Evolutionary conservation across 1,140 invertebrate genomes (phyloP).

Genomic region (Arctopsyche grandis): DNA sequence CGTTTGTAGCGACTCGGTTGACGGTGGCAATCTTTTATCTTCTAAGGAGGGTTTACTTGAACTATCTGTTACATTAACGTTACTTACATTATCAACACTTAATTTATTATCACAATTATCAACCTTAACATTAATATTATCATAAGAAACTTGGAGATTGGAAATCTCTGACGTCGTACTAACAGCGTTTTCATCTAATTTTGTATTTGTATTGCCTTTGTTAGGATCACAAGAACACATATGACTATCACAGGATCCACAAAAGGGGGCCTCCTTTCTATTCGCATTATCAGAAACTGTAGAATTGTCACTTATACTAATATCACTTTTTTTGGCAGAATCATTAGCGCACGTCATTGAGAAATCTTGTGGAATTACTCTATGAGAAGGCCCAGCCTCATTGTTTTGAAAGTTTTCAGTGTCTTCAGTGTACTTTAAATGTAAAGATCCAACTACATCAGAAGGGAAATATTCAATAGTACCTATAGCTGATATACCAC

Average conservation of each 20-base stretch:
- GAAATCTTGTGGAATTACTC: constrained; percentile 59
- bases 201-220: constrained; percentile 4
- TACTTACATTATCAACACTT: constrained; percentile 31
- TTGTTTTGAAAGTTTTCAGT: constrained; percentile 56
- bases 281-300: constrained; percentile 21
- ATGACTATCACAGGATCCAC: constrained; percentile 46
- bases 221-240: constrained; percentile 49
- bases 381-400: constrained; percentile 60
- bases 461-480: neutral
- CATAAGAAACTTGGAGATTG: constrained; percentile 39
- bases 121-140: constrained; percentile 47
- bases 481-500: neutral
- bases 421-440: constrained; percentile 46
- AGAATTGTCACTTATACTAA: constrained; percentile 47
- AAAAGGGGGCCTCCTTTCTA: constrained; percentile 20
- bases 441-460: constrained; percentile 39
- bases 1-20: too few relatives aligned
- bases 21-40: neutral
- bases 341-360: constrained; percentile 43
- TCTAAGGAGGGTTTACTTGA: constrained; percentile 35
- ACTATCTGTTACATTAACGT: constrained; percentile 15
- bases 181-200: neutral
- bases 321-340: constrained; percentile 48
- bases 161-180: constrained; percentile 14
- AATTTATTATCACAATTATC: constrained; percentile 53